Conservation (phyloP, 2,797 vertebrate genomes). For the Aselliscus stoliczkanus region DNA sequence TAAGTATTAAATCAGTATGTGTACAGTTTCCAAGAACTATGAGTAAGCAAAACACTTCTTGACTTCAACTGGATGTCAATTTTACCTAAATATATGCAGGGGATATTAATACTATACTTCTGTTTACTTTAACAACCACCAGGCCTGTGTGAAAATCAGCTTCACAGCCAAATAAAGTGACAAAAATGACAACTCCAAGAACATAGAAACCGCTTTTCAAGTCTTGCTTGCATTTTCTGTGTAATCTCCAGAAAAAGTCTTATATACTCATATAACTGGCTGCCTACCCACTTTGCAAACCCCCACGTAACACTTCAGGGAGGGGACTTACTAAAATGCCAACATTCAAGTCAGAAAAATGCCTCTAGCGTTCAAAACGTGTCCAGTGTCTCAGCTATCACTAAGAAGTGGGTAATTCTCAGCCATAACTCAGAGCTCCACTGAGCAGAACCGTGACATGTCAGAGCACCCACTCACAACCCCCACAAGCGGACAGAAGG, state of each 20-base stretch:
- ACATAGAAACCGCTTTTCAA: slow-evolving; percentile 73
- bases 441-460: neutral
- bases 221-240: slow-evolving; percentile 64
- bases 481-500: neutral
- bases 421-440: neutral
- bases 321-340: neutral
- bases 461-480: neutral
- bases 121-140: slow-evolving; percentile 76
- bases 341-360: neutral
- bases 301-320: neutral
- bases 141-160: slow-evolving; percentile 75
- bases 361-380: neutral
- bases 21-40: slow-evolving; percentile 71
- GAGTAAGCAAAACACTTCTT: slow-evolving; percentile 71
- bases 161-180: slow-evolving; percentile 75
- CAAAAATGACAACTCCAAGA: slow-evolving; percentile 76
- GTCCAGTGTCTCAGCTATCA: neutral
- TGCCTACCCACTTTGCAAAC: neutral
- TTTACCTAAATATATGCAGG: slow-evolving; percentile 70
- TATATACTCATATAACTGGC: neutral
- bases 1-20: slow-evolving; percentile 68
- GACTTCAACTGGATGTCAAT: slow-evolving; percentile 68
- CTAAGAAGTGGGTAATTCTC: neutral
- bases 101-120: slow-evolving; percentile 74
- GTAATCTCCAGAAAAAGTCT: slow-evolving; percentile 55